Percentiles rank a stretch among this genome's conserved stretches.
Conservation (phyloP, 2,797 vertebrate species). For the Microctenopoma lineatum region DNA sequence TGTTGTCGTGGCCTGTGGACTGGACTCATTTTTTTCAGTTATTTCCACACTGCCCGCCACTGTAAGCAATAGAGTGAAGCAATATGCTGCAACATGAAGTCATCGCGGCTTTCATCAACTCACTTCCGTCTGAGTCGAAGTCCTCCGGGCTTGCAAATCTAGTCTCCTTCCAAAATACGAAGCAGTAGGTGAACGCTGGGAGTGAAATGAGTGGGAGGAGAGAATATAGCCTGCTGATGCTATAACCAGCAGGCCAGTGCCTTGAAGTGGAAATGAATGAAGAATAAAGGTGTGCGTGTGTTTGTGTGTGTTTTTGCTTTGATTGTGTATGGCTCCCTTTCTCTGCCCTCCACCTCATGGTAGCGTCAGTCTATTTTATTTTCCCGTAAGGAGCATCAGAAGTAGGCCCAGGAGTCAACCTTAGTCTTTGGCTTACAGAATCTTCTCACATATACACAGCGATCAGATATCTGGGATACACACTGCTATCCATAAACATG, state of each 20-base stretch:
- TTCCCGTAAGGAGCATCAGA: slow-evolving; percentile 20
- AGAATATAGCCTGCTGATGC: slow-evolving; percentile 46
- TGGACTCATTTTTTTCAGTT: slow-evolving; percentile 39
- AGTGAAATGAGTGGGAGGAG: slow-evolving; percentile 59
- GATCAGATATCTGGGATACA: slow-evolving; percentile 41
- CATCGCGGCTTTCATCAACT: slow-evolving; percentile 52
- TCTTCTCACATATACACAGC: not conserved
- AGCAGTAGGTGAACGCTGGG: slow-evolving; percentile 54
- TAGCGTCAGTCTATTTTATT: slow-evolving; percentile 23
- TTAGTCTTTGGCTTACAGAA: slow-evolving; percentile 33
- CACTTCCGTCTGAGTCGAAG: slow-evolving; percentile 37
- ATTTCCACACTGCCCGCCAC: slow-evolving; percentile 15
- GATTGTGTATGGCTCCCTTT: slow-evolving; percentile 4
- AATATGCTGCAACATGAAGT: slow-evolving; percentile 51
- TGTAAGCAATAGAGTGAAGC: slow-evolving; percentile 41
- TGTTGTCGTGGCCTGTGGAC: slow-evolving; percentile 11
- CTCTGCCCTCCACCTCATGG: slow-evolving; percentile 1
- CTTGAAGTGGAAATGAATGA: slow-evolving; percentile 81
- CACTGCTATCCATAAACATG: slow-evolving; percentile 67
- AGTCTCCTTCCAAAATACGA: slow-evolving; percentile 54
- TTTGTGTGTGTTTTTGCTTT: slow-evolving; percentile 31
- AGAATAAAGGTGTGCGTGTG: slow-evolving; percentile 36
- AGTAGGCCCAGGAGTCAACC: slow-evolving; percentile 33
- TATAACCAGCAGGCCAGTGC: slow-evolving; percentile 59
- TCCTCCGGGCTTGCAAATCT: slow-evolving; percentile 52